A percentile compares a stretch with the other conserved stretches of the same genome.
These are phyloP conservation scores for Enteromius argenteus DNA, from an alignment of 2,797 vertebrate genomes.

Conservation along the genomic window DNA sequence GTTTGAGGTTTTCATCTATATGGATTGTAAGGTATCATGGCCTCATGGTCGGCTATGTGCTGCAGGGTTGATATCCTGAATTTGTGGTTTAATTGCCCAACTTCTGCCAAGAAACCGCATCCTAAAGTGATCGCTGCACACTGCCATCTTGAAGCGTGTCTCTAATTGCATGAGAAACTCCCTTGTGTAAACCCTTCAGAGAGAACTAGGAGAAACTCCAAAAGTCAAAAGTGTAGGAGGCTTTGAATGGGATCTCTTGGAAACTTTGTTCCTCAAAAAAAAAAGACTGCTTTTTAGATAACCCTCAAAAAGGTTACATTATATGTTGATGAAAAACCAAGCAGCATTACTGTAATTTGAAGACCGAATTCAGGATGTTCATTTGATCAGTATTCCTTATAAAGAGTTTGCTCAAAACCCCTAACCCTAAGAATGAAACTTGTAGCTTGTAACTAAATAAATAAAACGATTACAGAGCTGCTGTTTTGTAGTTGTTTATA, in stretches of 20 bases:
- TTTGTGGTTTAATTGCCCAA: slow-evolving; percentile 50
- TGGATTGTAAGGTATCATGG: slow-evolving; percentile 38
- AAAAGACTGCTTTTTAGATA: slow-evolving; percentile 13
- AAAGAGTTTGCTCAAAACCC: neutral
- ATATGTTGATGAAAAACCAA: slow-evolving; percentile 6
- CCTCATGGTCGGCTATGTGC: slow-evolving; percentile 15
- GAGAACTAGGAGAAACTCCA: slow-evolving; percentile 17
- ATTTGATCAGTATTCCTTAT: neutral
- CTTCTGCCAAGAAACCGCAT: slow-evolving; percentile 2
- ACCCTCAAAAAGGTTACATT: neutral
- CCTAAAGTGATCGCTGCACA: slow-evolving; percentile 26
- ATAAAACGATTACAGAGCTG: neutral
- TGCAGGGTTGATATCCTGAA: slow-evolving; percentile 9
- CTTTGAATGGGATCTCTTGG: slow-evolving; percentile 33
- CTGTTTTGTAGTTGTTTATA: neutral
- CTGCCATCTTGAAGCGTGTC: slow-evolving; percentile 29
- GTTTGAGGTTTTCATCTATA: slow-evolving; percentile 67
- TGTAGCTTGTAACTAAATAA: neutral
- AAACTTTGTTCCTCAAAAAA: neutral
- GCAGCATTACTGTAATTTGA: neutral
- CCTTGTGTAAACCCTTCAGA: slow-evolving; percentile 32
- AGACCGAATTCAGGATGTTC: neutral
- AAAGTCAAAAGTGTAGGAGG: slow-evolving; percentile 32
- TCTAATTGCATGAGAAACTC: slow-evolving; percentile 32
- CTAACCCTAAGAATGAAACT: neutral